Conservation (phyloP, 2,888 invertebrate species). For the Drosophila birchii region DNA sequence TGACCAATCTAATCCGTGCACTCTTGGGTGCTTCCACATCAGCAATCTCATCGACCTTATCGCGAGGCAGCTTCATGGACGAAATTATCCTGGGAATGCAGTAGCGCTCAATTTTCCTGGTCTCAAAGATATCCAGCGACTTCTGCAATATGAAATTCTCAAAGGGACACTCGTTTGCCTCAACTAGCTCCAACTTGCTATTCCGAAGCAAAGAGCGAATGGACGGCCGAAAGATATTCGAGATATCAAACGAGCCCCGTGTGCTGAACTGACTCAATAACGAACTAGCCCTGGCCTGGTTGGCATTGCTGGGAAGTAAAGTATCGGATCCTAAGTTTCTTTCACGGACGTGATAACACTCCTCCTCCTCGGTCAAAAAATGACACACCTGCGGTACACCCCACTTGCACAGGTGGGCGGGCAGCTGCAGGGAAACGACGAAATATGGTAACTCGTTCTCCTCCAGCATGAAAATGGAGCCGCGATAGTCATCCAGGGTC, state of each 20-base stretch:
- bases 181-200: neutral
- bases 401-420: constrained; percentile 75
- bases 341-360: neutral
- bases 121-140: constrained; percentile 40
- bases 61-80: constrained; percentile 76
- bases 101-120: constrained; percentile 56
- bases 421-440: constrained; percentile 69
- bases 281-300: neutral
- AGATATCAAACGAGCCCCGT: neutral
- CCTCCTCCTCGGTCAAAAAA: constrained; percentile 53
- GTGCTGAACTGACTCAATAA: neutral
- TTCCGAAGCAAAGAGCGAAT: constrained; percentile 42
- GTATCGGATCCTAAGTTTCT: neutral
- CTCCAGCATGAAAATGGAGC: neutral
- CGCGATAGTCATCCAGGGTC: neutral
- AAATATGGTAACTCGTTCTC: constrained; percentile 67
- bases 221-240: constrained; percentile 64
- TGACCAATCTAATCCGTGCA: constrained; percentile 29
- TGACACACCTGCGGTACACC: constrained; percentile 77
- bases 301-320: accelerated
- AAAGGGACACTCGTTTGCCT: neutral
- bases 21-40: constrained; percentile 50
- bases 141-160: constrained; percentile 46
- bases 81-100: constrained; percentile 77
- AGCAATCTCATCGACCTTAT: constrained; percentile 52